phyloP scores from a whole-genome alignment of 2,113 vertebrate genomes.

The Syrmaticus mikado region DNA sequence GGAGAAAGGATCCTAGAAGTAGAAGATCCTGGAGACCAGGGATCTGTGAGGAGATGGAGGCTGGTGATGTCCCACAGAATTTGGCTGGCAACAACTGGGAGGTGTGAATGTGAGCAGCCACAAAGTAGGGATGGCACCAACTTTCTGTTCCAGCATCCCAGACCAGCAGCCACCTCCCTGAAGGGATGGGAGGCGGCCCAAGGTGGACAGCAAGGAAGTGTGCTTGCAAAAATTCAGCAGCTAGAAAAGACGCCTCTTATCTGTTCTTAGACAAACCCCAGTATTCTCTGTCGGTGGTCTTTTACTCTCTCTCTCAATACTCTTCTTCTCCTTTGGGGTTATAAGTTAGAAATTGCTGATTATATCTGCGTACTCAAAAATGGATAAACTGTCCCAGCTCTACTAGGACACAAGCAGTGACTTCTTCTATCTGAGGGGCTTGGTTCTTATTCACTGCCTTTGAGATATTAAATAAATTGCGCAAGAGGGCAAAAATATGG shows the following conservation, averaged over 20 bases:
- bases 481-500: background rate
- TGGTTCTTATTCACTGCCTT: background rate
- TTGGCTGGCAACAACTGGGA: background rate
- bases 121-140: fast-evolving
- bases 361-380: background rate
- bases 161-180: background rate
- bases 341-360: background rate
- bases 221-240: background rate
- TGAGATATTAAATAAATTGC: background rate
- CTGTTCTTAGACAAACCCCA: background rate
- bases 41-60: background rate
- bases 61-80: background rate
- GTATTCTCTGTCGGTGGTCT: fast-evolving
- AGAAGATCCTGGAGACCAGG: background rate
- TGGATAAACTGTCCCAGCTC: background rate
- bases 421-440: background rate
- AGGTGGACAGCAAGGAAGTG: background rate
- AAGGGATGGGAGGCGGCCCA: background rate
- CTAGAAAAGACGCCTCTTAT: background rate
- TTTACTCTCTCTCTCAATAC: background rate
- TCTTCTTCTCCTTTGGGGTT: background rate
- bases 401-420: background rate
- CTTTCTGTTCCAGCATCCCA: background rate
- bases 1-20: background rate
- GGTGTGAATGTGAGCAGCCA: background rate